A percentile compares a stretch with the other conserved stretches of the same genome.
phyloP scores from a whole-genome alignment of 1,140 invertebrate genomes.

The Armadillidium nasatum region DNA sequence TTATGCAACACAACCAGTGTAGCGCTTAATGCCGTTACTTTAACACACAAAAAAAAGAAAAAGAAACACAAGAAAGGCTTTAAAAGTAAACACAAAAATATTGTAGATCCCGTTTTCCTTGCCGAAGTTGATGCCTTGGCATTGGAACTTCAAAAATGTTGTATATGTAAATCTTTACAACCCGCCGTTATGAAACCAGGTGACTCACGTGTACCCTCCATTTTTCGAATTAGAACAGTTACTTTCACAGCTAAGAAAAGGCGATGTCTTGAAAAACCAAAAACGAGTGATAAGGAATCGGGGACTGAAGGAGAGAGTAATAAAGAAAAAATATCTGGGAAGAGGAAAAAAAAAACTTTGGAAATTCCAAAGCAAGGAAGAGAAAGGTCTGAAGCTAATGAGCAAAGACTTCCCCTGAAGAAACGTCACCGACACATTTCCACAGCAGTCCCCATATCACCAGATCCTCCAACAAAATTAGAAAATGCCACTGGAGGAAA shows the following conservation, averaged over 20 bases:
- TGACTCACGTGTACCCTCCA: slow-evolving; percentile 50
- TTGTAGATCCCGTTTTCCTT: slow-evolving; percentile 70
- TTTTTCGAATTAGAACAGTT: slow-evolving; percentile 50
- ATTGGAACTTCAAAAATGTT: slow-evolving; percentile 67
- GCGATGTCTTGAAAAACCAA: slow-evolving; percentile 51
- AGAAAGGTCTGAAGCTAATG: slow-evolving; percentile 46
- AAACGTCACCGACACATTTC: slow-evolving; percentile 77
- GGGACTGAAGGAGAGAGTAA: slow-evolving; percentile 47
- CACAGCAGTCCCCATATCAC: slow-evolving; percentile 49
- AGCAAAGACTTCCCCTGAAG: slow-evolving; percentile 81
- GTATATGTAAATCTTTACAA: slow-evolving; percentile 48
- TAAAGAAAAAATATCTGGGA: slow-evolving; percentile 50
- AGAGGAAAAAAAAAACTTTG: slow-evolving; percentile 47
- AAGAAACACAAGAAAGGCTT: slow-evolving; percentile 42
- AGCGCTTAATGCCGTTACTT: slow-evolving; percentile 21
- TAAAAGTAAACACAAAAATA: slow-evolving; percentile 53
- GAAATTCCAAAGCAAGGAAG: slow-evolving; percentile 46
- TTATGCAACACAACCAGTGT: background rate
- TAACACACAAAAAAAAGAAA: slow-evolving; percentile 42
- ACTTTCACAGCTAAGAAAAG: slow-evolving; percentile 48
- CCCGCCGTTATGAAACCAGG: slow-evolving; percentile 44
- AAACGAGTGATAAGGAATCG: slow-evolving; percentile 50
- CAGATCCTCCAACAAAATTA: background rate
- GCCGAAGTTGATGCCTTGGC: slow-evolving; percentile 74
- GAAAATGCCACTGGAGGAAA: background rate